A percentile compares a stretch with the other conserved stretches of the same genome.
phyloP scores from a whole-genome alignment of 2,113 vertebrate genomes.

The Rhea pennata region DNA sequence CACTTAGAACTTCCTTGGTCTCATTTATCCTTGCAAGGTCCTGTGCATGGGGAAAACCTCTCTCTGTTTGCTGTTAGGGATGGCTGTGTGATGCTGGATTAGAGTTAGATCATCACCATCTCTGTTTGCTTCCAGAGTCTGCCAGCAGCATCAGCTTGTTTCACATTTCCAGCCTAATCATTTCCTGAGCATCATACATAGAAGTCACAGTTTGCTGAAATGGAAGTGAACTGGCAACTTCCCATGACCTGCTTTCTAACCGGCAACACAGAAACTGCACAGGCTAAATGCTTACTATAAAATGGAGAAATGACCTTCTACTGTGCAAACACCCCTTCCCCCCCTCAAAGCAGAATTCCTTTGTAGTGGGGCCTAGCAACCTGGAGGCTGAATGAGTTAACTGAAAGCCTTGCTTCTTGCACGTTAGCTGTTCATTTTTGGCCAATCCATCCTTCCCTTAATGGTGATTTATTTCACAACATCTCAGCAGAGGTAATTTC shows the following conservation, averaged over 20 bases:
- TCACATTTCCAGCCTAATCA: background rate
- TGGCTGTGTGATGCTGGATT: background rate
- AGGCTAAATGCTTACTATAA: accelerated
- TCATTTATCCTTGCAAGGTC: background rate
- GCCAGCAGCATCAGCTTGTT: background rate
- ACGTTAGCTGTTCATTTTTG: background rate
- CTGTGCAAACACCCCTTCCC: accelerated
- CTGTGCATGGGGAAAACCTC: background rate
- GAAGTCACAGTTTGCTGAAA: background rate
- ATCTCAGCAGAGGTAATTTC: conserved; percentile 48
- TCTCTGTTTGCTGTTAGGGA: background rate
- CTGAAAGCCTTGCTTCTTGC: background rate
- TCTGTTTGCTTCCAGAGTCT: background rate
- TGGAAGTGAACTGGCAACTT: background rate
- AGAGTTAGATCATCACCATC: background rate
- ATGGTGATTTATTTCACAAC: conserved; percentile 34
- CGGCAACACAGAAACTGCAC: background rate
- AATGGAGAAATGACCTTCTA: background rate
- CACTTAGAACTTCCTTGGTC: background rate
- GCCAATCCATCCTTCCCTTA: conserved; percentile 20
- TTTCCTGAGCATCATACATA: accelerated
- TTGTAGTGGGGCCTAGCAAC: accelerated
- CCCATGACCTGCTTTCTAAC: background rate
- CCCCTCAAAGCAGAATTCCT: accelerated
- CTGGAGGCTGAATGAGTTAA: background rate